Base-by-base conservation (phyloP, 2,888 invertebrate species). In the Vannuccia rotundouncinata region DNA sequence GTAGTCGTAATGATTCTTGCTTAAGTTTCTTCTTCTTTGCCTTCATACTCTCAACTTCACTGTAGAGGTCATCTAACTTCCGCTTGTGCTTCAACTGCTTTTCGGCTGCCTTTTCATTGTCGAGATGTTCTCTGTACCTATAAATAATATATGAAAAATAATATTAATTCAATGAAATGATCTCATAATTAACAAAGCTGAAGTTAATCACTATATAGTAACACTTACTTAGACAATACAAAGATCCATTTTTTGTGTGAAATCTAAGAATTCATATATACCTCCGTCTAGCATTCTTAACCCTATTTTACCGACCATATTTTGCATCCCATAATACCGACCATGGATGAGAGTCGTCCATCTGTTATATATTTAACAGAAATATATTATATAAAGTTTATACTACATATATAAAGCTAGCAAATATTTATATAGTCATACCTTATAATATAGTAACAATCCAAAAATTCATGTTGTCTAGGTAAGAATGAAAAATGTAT, bases 151-250 rank as follows among this genome's bases (percentile, higher is more conserved):
- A 22, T 66, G 66, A 66, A 66, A 66, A 66, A 66, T 66, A 66
- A 66, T 66, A 66, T 66, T 66, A 66, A 66, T 66, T 66, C 66
- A 66, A 66, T 66, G 66, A 66, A 5, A 66, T 66, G 66, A 66
- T 22, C 66, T 13, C 66, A 66, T 66, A 66, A 66, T 66, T 66
- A 66, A 66, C 66, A 66, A 5, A 66, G 66, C 5, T 66, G 66
- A 66, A 66, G 66, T 66, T 66, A 66, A 66, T 66, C 66, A 5
- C 66, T 66, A 66, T 66, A 22, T n/a, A n/a, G n/a, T n/a, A n/a
- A n/a, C n/a, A n/a, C n/a, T n/a, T n/a, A n/a, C n/a, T n/a, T n/a
- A n/a, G n/a, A n/a, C n/a, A n/a, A n/a, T n/a, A n/a, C n/a, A n/a
- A n/a, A n/a, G n/a, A n/a, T n/a, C n/a, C n/a, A n/a, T n/a, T n/a